phyloP scores from a whole-genome alignment of 1,140 invertebrate genomes.

The Drosophila carrolli region DNA sequence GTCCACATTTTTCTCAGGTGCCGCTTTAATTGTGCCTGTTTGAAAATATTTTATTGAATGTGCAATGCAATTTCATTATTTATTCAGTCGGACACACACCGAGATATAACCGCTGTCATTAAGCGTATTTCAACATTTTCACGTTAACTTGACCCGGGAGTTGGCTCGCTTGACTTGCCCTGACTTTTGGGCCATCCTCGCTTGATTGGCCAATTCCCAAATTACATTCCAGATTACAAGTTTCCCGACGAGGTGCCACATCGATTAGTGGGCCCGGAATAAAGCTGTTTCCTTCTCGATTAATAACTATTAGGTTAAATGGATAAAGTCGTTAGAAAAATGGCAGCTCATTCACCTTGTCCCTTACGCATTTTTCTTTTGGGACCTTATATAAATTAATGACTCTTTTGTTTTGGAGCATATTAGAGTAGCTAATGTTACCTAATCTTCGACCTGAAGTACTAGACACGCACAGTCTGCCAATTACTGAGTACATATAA shows the following conservation, averaged over 20 bases:
- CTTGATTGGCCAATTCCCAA: constrained; percentile 37
- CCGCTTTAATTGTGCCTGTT: constrained; percentile 63
- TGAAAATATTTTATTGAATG: constrained; percentile 65
- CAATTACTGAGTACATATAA: too few species aligned
- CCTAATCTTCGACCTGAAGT: not conserved
- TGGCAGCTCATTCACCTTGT: constrained; percentile 1
- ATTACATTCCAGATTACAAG: not conserved
- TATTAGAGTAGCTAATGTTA: not conserved
- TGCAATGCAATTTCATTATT: constrained; percentile 66
- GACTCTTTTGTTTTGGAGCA: not conserved
- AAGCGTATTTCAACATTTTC: constrained; percentile 59
- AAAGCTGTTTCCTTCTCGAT: constrained; percentile 54
- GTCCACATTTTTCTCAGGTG: constrained; percentile 66
- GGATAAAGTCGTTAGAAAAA: constrained; percentile 25
- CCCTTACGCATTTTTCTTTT: constrained; percentile 18
- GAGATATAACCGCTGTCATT: constrained; percentile 23
- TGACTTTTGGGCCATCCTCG: constrained; percentile 35
- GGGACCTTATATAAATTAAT: not conserved
- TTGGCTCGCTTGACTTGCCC: constrained; percentile 42
- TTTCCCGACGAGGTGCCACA: constrained; percentile 7
- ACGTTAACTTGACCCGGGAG: constrained; percentile 45
- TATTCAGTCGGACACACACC: constrained; percentile 38
- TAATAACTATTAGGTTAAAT: constrained; percentile 62
- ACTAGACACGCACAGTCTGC: too few species aligned
- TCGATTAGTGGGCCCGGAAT: constrained; percentile 38